Conservation (phyloP, 2,113 vertebrate species). For the Halichoerus grypus region DNA sequence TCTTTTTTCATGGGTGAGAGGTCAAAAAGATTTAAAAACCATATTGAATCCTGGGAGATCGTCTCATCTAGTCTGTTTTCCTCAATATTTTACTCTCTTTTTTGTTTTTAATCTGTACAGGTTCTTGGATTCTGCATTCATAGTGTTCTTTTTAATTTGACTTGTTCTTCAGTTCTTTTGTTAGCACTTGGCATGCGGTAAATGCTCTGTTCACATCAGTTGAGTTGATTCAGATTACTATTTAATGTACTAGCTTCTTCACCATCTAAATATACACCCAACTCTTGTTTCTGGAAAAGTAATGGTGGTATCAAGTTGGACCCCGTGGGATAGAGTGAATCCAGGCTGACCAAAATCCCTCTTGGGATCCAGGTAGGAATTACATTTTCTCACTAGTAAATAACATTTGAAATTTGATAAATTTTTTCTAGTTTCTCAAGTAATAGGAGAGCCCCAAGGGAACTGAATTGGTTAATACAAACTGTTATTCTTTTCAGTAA, state of each 20-base stretch:
- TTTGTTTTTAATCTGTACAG: not conserved
- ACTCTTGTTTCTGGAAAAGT: not conserved
- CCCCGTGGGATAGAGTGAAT: not conserved
- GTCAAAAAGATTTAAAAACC: not conserved
- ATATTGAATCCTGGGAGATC: not conserved
- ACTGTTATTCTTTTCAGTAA: conserved; percentile 6
- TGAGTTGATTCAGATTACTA: not conserved
- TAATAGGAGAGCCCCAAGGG: conserved; percentile 53
- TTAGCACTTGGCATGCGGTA: not conserved
- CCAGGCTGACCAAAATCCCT: not conserved
- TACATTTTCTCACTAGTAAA: conserved; percentile 39
- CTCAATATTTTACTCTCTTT: not conserved
- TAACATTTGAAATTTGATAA: conserved; percentile 59
- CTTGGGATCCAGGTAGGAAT: not conserved
- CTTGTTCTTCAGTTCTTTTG: conserved; percentile 7
- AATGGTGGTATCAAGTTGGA: not conserved
- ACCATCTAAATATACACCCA: not conserved
- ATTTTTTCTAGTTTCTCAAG: conserved; percentile 42
- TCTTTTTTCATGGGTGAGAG: not conserved
- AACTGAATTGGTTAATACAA: not conserved
- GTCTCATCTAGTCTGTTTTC: not conserved
- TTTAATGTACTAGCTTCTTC: not conserved
- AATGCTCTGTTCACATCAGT: not conserved
- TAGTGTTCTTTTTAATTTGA: not conserved
- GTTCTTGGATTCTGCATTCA: not conserved